Percentiles rank a stretch among this genome's conserved stretches.
These are phyloP conservation scores for Amitus sp. DNA, from an alignment of 2,888 invertebrate species.

Conservation along the genomic window DNA sequence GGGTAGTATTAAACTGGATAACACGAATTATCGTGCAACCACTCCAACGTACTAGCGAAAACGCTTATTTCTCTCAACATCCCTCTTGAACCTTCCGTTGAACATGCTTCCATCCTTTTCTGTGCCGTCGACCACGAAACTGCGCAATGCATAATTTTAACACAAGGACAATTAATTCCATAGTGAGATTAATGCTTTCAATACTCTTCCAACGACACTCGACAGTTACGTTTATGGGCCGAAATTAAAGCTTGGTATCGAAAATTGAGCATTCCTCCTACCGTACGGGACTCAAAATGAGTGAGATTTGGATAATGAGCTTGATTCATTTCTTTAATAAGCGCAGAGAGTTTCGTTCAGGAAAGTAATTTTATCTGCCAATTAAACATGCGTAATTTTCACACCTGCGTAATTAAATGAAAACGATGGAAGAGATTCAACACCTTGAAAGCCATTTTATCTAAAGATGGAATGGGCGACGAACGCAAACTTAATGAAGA, in stretches of 20 bases:
- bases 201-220: too few relatives aligned
- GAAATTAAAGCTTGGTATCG: too few relatives aligned
- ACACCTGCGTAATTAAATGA: too few relatives aligned
- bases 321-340: too few relatives aligned
- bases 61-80: conserved; percentile 10
- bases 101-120: conserved; percentile 8
- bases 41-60: conserved; percentile 32
- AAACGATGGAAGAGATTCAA: background rate
- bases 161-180: background rate
- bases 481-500: background rate
- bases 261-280: too few relatives aligned
- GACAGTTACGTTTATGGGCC: too few relatives aligned
- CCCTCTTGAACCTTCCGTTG: conserved; percentile 11
- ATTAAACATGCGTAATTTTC: too few relatives aligned
- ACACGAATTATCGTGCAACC: conserved; percentile 50
- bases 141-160: background rate
- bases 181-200: background rate
- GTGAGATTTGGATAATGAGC: too few relatives aligned
- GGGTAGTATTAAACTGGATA: conserved; percentile 45
- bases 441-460: background rate
- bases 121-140: background rate
- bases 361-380: too few relatives aligned
- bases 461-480: background rate
- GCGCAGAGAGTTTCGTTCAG: too few relatives aligned
- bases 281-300: too few relatives aligned